Evolutionary conservation across 2,888 invertebrate genomes (phyloP).

Genomic region (Drosophila sordidapex): DNA sequence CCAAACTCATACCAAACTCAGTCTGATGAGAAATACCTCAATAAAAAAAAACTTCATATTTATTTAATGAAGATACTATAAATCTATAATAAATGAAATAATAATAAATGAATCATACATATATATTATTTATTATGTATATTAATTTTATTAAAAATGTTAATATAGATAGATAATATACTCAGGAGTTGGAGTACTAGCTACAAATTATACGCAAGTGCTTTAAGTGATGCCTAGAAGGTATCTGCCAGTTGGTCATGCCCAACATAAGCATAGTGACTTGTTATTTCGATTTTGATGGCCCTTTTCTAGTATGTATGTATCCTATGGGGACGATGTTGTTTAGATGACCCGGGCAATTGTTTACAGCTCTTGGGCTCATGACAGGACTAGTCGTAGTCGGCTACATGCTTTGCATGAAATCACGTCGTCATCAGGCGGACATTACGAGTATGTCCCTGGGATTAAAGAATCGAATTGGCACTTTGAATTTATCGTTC

Average conservation of each 20-base stretch:
- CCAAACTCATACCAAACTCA: not conserved
- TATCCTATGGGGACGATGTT: constrained; percentile 20
- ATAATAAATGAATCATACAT: not conserved
- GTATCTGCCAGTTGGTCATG: constrained; percentile 8
- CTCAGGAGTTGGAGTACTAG: not conserved
- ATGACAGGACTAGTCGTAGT: constrained; percentile 36
- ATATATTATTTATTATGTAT: not conserved
- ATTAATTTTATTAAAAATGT: not conserved
- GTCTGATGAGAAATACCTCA: not conserved
- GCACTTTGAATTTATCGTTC: constrained; percentile 76
- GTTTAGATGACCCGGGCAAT: constrained; percentile 72
- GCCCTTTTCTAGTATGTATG: constrained; percentile 15
- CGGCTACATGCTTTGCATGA: constrained; percentile 76
- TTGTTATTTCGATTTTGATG: constrained; percentile 13
- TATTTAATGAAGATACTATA: not conserved
- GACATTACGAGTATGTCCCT: constrained; percentile 72
- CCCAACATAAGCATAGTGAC: not conserved
- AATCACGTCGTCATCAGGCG: constrained; percentile 79
- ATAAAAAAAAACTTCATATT: not conserved
- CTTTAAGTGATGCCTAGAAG: not conserved
- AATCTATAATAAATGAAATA: not conserved
- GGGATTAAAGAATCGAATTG: constrained; percentile 79
- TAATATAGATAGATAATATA: not conserved
- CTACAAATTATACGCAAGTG: not conserved
- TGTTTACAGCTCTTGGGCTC: constrained; percentile 76